Conservation (phyloP, 2,888 invertebrate species). For the Bruchidius siliquastri region DNA sequence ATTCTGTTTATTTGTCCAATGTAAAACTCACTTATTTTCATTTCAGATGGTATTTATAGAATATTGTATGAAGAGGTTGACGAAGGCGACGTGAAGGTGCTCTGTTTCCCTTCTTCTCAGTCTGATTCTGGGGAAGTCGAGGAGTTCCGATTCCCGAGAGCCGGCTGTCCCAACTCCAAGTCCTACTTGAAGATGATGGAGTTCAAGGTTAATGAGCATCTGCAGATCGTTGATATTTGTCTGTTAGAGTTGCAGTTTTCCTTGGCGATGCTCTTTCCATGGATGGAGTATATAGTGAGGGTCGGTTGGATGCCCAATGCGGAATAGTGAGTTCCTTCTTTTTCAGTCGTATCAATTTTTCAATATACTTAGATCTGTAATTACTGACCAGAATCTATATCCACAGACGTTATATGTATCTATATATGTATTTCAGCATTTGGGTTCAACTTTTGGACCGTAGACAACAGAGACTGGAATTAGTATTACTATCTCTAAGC, state of each 20-base stretch:
- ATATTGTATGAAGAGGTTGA: constrained; percentile 85
- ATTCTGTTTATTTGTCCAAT: background rate
- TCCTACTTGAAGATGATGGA: constrained; percentile 83
- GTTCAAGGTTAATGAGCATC: constrained; percentile 60
- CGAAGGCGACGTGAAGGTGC: constrained; percentile 85
- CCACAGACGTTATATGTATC: background rate
- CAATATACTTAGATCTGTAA: too few relatives aligned
- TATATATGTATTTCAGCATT: constrained; percentile 55
- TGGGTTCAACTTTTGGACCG: constrained; percentile 91
- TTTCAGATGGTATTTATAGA: constrained; percentile 67
- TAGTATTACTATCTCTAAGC: constrained; percentile 75
- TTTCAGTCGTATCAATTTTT: too few relatives aligned
- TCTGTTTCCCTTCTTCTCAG: constrained; percentile 81
- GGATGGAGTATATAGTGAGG: constrained; percentile 92
- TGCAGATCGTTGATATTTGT: constrained; percentile 70
- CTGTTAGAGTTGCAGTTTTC: constrained; percentile 73
- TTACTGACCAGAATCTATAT: too few relatives aligned
- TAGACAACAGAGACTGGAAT: constrained; percentile 77
- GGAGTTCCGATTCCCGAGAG: constrained; percentile 83
- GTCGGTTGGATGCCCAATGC: constrained; percentile 95
- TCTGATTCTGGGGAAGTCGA: constrained; percentile 76
- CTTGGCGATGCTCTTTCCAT: constrained; percentile 77
- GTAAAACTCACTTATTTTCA: constrained; percentile 4
- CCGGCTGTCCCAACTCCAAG: constrained; percentile 85
- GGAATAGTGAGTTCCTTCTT: constrained; percentile 63